Percentiles rank a stretch among this genome's conserved stretches.
These are phyloP conservation scores for Engystomops pustulosus DNA, from an alignment of 2,113 vertebrate genomes.

Conservation along the genomic window DNA sequence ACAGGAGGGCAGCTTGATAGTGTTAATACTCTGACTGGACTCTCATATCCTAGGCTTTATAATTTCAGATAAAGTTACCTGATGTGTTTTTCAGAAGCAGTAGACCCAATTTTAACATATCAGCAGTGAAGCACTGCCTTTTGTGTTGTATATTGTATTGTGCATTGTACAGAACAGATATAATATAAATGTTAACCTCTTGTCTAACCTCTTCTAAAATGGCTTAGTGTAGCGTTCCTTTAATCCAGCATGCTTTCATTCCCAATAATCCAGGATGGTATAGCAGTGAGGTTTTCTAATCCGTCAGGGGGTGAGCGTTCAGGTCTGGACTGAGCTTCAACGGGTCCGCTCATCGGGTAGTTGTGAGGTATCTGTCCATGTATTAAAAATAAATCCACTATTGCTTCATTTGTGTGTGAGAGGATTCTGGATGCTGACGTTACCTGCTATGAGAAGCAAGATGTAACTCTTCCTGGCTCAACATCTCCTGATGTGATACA, in stretches of 20 bases:
- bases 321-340: too few relatives aligned
- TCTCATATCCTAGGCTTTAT: not conserved
- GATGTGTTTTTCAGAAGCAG: constrained; percentile 30
- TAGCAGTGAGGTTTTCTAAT: too few relatives aligned
- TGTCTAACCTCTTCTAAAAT: not conserved
- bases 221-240: not conserved
- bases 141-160: too few relatives aligned
- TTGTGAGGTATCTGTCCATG: too few relatives aligned
- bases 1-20: constrained; percentile 42
- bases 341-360: too few relatives aligned
- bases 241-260: not conserved
- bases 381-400: too few relatives aligned
- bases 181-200: not conserved
- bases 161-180: not conserved
- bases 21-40: constrained; percentile 23
- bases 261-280: not conserved
- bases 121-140: not conserved
- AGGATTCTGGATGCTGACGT: too few relatives aligned
- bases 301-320: too few relatives aligned
- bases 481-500: too few relatives aligned
- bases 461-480: too few relatives aligned
- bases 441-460: too few relatives aligned
- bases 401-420: too few relatives aligned
- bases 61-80: not conserved
- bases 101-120: not conserved